These are phyloP conservation scores for Danio aesculapii DNA, from an alignment of 2,797 vertebrate genomes.

Conservation along the genomic window DNA sequence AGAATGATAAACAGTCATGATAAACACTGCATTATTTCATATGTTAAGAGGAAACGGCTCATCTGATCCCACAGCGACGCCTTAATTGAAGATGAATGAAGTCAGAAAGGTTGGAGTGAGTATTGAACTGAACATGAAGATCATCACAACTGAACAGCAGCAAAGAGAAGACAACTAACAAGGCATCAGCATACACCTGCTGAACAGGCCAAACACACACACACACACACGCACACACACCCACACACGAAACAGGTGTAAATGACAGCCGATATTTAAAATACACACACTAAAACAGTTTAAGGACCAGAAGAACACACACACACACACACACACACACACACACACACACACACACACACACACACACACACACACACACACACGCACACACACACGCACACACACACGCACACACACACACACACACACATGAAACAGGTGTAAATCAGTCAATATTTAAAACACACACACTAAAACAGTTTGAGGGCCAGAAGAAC, in stretches of 20 bases:
- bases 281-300: background rate
- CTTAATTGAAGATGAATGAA: no score
- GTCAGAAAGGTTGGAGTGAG: no score
- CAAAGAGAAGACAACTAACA: background rate
- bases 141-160: background rate
- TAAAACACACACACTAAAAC: background rate
- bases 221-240: background rate
- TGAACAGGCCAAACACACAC: constrained; percentile 21
- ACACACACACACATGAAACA: background rate
- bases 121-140: background rate
- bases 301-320: no score
- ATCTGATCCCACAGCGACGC: no score
- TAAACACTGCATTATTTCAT: no score
- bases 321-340: no score
- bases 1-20: no score
- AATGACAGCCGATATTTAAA: background rate
- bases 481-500: no score
- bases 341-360: background rate
- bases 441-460: background rate
- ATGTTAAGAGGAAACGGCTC: no score
- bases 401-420: background rate
- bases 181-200: background rate
- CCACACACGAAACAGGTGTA: background rate
- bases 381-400: background rate
- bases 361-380: background rate